These are phyloP conservation scores for Montipora cactus DNA, from an alignment of 64 coral and sea anemone genomes.

Conservation along the genomic window DNA sequence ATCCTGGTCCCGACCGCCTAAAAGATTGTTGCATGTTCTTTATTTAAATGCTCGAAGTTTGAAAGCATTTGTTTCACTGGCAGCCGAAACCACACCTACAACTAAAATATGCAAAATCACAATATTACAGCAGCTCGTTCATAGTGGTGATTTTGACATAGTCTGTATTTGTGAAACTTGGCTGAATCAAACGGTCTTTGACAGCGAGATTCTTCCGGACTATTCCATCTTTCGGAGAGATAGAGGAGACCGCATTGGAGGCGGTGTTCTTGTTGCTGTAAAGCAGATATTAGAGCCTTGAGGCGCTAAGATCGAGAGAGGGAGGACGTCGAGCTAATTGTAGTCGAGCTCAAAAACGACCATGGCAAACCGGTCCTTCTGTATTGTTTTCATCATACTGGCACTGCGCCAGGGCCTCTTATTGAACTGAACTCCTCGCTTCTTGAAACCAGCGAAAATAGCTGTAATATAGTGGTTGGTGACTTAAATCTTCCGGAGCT, in stretches of 20 bases:
- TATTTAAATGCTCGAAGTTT: conserved; percentile 55
- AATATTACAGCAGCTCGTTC: neutral
- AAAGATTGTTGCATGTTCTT: conserved; percentile 16
- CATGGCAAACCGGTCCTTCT: too few species aligned
- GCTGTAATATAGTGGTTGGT: too few species aligned
- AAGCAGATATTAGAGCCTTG: neutral
- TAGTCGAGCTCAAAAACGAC: too few species aligned
- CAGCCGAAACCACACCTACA: neutral
- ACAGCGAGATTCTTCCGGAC: conserved; percentile 9
- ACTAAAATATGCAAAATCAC: conserved; percentile 16
- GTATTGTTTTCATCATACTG: too few species aligned
- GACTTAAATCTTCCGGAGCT: too few species aligned
- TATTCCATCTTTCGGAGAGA: conserved; percentile 40
- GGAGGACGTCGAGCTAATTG: neutral
- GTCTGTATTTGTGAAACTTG: conserved; percentile 7
- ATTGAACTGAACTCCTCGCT: too few species aligned
- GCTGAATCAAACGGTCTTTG: neutral
- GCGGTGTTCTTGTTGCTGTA: conserved; percentile 19
- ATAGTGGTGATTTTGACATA: conserved; percentile 16
- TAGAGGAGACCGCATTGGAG: conserved; percentile 28
- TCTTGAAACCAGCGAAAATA: too few species aligned
- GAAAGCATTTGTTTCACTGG: conserved; percentile 30
- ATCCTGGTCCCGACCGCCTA: conserved; percentile 7
- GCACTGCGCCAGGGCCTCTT: too few species aligned
- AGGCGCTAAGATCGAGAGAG: conserved; percentile 30